These are phyloP conservation scores for Dichetophora obliterata DNA, from an alignment of 2,888 invertebrate species.

Conservation along the genomic window DNA sequence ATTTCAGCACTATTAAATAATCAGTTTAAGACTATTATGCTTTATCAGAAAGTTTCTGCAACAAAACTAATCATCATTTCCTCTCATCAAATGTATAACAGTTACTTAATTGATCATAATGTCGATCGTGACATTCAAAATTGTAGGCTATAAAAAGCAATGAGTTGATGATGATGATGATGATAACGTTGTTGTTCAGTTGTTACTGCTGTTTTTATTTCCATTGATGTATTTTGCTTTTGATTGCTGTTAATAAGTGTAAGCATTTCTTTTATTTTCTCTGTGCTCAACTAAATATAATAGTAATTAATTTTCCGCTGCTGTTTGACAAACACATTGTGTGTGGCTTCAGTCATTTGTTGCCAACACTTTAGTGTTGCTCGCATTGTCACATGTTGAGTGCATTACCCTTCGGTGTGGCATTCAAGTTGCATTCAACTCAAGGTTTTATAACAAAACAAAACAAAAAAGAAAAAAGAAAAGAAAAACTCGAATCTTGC, in stretches of 20 bases:
- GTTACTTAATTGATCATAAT: slow-evolving; percentile 8
- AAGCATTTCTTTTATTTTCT: too few species aligned
- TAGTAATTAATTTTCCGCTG: too few species aligned
- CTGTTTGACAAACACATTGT: too few species aligned
- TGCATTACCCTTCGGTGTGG: slow-evolving; percentile 4
- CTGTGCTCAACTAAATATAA: too few species aligned
- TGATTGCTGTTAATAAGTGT: too few species aligned
- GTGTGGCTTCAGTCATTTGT: too few species aligned
- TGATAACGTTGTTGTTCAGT: neutral
- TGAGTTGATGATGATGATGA: neutral
- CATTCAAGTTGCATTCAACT: slow-evolving; percentile 24
- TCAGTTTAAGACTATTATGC: too few species aligned
- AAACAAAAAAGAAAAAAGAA: neutral
- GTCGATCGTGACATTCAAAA: slow-evolving; percentile 24
- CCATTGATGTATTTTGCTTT: neutral
- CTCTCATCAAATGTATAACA: neutral
- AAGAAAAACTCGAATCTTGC: neutral
- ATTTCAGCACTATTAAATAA: too few species aligned
- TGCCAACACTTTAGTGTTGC: neutral
- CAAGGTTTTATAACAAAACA: slow-evolving; percentile 7
- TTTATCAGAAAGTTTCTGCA: too few species aligned
- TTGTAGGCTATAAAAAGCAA: neutral
- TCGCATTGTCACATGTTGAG: slow-evolving; percentile 1
- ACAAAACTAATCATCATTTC: neutral
- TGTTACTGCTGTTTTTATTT: neutral